A percentile compares a stretch with the other conserved stretches of the same genome.
Conservation (phyloP, 2,797 vertebrate genomes). For the Octomys mimax region DNA sequence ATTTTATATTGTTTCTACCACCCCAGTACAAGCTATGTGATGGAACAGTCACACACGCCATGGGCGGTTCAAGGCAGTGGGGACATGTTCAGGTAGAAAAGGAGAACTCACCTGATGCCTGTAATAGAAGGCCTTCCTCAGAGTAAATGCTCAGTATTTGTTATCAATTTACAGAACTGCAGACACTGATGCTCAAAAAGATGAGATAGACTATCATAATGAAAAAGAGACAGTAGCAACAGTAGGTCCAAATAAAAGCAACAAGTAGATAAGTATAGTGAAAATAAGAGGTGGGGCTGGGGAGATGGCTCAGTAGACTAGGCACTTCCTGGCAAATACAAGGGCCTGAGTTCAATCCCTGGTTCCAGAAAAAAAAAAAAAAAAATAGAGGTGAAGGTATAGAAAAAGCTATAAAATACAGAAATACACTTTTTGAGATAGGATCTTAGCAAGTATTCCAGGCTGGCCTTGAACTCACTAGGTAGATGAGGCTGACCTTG, state of each 20-base stretch:
- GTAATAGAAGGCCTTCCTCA: constrained; percentile 38
- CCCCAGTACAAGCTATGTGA: not conserved
- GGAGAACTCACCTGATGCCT: constrained; percentile 17
- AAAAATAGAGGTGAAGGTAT: constrained; percentile 18
- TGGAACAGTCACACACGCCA: not conserved
- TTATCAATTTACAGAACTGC: constrained; percentile 12
- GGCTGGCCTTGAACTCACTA: not conserved
- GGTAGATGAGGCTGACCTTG: not conserved
- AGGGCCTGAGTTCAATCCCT: too few species aligned
- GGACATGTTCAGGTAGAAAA: not conserved
- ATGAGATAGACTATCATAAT: constrained; percentile 31
- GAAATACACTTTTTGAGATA: not conserved
- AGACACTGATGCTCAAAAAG: constrained; percentile 24
- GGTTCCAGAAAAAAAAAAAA: too few species aligned
- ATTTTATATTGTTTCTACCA: not conserved
- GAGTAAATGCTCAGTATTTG: not conserved
- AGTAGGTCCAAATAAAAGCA: not conserved
- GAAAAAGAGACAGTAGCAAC: constrained; percentile 31
- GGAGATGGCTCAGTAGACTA: too few species aligned
- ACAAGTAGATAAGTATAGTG: not conserved
- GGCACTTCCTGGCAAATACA: too few species aligned
- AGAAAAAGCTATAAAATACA: not conserved
- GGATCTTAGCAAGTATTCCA: not conserved
- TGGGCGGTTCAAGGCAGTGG: not conserved
- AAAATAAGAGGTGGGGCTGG: not conserved